Base-by-base conservation (phyloP, 2,797 vertebrate species). In the Sciurus carolinensis region DNA sequence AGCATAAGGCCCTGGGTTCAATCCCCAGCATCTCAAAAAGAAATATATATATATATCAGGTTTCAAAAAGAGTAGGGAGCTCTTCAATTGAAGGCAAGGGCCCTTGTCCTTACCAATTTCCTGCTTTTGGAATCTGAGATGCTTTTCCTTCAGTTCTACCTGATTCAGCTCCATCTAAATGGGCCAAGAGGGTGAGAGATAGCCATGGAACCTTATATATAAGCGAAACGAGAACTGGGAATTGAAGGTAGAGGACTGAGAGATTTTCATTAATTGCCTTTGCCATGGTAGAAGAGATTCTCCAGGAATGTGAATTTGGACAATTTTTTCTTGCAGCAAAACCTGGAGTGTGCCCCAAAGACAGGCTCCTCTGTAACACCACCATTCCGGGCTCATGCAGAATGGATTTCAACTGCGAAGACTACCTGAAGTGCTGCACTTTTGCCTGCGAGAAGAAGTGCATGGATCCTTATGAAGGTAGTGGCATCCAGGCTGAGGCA, bases 381-480 rank as follows among this genome's bases (percentile, higher is more conserved):
- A 2, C 0, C 2, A 0, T 22, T 52, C 18, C 0, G 20, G 20
- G 8, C 7, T 11, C 4, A 0, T 97, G 97, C 50, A 15, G 0
- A 57, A 57, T 1, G 0, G 97, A 98, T 44, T 89, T 1, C 2
- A 5, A 22, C 33, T 98, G 97, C 2, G 0, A 11, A 0, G 33
- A 50, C 0, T 11, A 62, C 44, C 18, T 91, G 42, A 98, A 97
- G 79, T 98, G 97, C 57, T 97, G 97, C 62, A 0, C 0, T 26
- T 98, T 97, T 4, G 76, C 59, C 89, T 98, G 97, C 64, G 17
- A 33, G 42, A 96, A 33, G 28, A 87, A 11, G 30, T 97, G 97
- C 95, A 39, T 97, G 90, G 97, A 98, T 69, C 95, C 95, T 0
- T 89, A 64, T 1, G 36, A 72, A 96, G 97, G 97, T 98, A 97